A percentile compares a stretch with the other conserved stretches of the same genome.
phyloP scores from a whole-genome alignment of 2,797 vertebrate genomes.

The Acipenser ruthenus region DNA sequence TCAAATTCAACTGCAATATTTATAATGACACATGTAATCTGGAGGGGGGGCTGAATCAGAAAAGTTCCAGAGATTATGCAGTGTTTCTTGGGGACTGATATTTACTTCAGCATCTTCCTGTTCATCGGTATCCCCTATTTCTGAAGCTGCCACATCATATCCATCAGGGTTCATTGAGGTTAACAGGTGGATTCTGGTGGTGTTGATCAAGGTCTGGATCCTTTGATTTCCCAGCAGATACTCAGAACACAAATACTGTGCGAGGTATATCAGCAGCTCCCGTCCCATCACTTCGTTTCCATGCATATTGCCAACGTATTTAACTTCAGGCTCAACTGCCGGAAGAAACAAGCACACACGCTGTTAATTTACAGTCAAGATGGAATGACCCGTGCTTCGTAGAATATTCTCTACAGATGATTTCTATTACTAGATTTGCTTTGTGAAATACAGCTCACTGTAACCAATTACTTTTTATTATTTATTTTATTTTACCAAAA shows the following conservation, averaged over 20 bases:
- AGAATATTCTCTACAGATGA: too few relatives aligned
- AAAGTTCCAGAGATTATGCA: conserved; percentile 18
- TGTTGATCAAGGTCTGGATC: conserved; percentile 82
- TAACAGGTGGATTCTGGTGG: conserved; percentile 85
- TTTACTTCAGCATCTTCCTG: conserved; percentile 72
- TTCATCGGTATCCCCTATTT: conserved; percentile 75
- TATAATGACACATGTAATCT: conserved; percentile 17
- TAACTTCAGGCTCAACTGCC: conserved; percentile 90
- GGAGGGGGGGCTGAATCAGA: conserved; percentile 26
- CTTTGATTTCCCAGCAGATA: conserved; percentile 77
- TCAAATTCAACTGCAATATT: too few relatives aligned
- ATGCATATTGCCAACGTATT: conserved; percentile 90
- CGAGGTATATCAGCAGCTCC: conserved; percentile 84
- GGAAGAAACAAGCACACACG: not conserved
- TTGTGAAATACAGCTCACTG: too few relatives aligned
- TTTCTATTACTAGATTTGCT: too few relatives aligned
- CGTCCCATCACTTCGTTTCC: conserved; percentile 92
- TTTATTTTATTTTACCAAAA: too few relatives aligned
- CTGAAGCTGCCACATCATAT: conserved; percentile 85
- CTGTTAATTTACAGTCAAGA: too few relatives aligned
- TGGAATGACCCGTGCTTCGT: too few relatives aligned
- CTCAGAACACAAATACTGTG: conserved; percentile 88
- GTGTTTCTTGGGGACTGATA: conserved; percentile 34
- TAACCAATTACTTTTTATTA: too few relatives aligned
- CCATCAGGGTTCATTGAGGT: conserved; percentile 97